A percentile compares a stretch with the other conserved stretches of the same genome.
These are phyloP conservation scores for Todiramphus saurophagus DNA, from an alignment of 2,113 vertebrate species.

Conservation along the genomic window DNA sequence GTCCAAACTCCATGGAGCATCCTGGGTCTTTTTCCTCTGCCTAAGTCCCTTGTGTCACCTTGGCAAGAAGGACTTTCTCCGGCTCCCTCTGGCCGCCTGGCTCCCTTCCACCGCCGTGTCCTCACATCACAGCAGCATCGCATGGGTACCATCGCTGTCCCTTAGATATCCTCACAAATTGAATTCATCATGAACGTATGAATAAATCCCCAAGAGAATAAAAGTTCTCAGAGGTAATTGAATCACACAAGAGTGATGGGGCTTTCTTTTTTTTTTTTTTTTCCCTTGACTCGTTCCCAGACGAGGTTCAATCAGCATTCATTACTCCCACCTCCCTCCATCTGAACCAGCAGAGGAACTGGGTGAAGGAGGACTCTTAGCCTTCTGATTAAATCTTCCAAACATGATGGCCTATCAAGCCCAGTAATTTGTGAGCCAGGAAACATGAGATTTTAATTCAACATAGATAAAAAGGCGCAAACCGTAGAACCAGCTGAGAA, in stretches of 20 bases:
- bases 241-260: conserved; percentile 58
- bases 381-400: conserved; percentile 66
- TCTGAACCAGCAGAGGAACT: conserved; percentile 13
- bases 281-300: conserved; percentile 41
- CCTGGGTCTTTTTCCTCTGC: background rate
- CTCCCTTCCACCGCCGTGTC: background rate
- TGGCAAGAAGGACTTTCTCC: background rate
- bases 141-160: background rate
- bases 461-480: background rate
- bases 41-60: background rate
- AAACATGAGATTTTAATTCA: conserved; percentile 49
- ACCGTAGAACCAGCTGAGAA: background rate
- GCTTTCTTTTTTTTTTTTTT: background rate
- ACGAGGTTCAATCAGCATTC: conserved; percentile 68
- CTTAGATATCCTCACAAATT: conserved; percentile 13
- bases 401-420: conserved; percentile 54
- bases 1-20: background rate
- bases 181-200: conserved; percentile 22
- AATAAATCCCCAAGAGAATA: conserved; percentile 60
- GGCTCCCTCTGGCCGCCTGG: fast-evolving
- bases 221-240: conserved; percentile 61
- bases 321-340: conserved; percentile 61
- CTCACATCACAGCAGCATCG: background rate
- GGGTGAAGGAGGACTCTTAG: conserved; percentile 37
- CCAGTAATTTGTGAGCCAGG: conserved; percentile 31